These are phyloP conservation scores for Pristionchus fissidentatus DNA, from an alignment of 2,888 invertebrate genomes.

Conservation along the genomic window DNA sequence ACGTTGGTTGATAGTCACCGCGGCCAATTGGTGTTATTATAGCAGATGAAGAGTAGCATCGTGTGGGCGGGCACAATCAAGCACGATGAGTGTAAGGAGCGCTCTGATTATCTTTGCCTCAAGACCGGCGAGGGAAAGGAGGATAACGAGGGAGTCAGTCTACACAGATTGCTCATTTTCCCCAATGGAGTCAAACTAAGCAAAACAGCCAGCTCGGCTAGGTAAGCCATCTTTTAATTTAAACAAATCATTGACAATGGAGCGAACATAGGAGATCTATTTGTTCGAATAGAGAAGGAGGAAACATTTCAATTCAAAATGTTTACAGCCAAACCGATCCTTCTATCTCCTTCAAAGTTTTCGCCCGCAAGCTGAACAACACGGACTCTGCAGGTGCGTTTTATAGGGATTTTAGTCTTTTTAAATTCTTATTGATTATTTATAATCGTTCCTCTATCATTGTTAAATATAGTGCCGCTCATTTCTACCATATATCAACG, in stretches of 20 bases:
- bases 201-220: not conserved
- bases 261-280: too few relatives aligned
- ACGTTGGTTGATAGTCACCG: too few relatives aligned
- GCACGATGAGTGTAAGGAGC: not conserved
- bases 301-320: not conserved
- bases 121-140: constrained; percentile 27
- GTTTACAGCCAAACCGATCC: constrained; percentile 4
- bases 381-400: constrained; percentile 8
- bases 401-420: not conserved
- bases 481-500: not conserved
- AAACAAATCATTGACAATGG: not conserved
- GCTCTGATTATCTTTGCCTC: constrained; percentile 41
- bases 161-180: not conserved
- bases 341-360: constrained; percentile 1
- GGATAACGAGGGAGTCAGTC: constrained; percentile 13
- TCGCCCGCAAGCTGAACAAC: not conserved
- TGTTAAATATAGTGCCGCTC: not conserved
- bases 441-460: not conserved
- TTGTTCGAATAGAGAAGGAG: too few relatives aligned
- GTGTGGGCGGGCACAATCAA: constrained; percentile 37
- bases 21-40: too few relatives aligned
- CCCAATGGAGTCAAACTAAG: constrained; percentile 39
- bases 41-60: constrained; percentile 3
- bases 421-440: not conserved
- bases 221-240: not conserved